Evolutionary conservation across 2,113 vertebrate genomes (phyloP), one percentile per base, ranked within the genome.

Genomic region (Eurypyga helias): DNA sequence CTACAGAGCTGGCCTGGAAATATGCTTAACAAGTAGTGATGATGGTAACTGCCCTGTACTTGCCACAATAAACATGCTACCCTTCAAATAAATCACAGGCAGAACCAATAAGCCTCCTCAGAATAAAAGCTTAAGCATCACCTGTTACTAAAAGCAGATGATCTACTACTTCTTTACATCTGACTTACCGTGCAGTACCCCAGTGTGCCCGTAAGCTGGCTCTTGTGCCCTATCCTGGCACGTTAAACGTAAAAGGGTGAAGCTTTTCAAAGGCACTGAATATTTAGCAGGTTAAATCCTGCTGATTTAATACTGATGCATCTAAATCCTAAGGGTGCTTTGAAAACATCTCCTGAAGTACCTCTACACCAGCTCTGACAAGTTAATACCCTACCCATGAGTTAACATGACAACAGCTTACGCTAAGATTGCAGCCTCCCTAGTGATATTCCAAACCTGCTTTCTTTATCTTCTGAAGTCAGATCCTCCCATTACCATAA

Each of bases 401-500:
- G 92, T 87, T 82, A 60, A 90, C 14, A 7, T 48, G 93, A 73
- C 83, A 96, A 72, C 58, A 92, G 94, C 95, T 94, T 87, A 93
- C 55, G 28, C 48, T 77, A 73, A 86, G 93, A 92, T n/a, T 71
- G 86, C 85, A 84, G 86, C 93, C 85, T 69, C 85, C 67, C 78
- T 69, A 96, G 94, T n/a, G 80, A 93, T 75, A 90, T 92, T 76
- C 89, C 84, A 71, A 92, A 93, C 94, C 94, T 65, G 72, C 80
- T 38, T 52, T 8, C 80, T 97, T 96, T 95, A 97, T 96, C 96
- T 97, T 67, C 92, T 79, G 62, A 43, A 92, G 77, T 70, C 94
- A 94, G 96, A 96, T 84, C 94, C 87, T 71, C 89, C 77, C 89
- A 96, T 97, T 97, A 95, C 92, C 94, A 90, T 93, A 92, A 96